Evolutionary conservation across 1,140 invertebrate genomes (phyloP), one percentile per base, ranked within the genome.

Genomic region (Cylas formicarius): DNA sequence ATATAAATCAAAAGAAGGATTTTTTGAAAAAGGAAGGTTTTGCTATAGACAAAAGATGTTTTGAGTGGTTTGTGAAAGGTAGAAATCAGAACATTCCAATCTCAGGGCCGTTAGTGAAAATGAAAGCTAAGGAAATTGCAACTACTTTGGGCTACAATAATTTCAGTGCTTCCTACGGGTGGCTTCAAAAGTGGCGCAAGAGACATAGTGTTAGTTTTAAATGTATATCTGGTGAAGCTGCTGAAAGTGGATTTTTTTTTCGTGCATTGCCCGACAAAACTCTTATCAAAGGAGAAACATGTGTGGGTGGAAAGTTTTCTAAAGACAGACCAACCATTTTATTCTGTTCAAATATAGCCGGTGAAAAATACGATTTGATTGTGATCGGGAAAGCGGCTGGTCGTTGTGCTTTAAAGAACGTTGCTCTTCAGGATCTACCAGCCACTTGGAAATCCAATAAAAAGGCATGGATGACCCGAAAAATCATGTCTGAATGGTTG

Each of bases 271-370:
- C 42, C 9, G 34, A 54, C 24, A 55, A 55, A 53, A 52, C 49
- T 14, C 31, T 51, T 0, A 28, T 52, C 22, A 38, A 43, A 39
- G 11, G 18, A 9, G 17, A 44, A 35, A 52, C 42, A 28, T 69
- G 62, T 52, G 42, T 37, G 8, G 60, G 62, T 44, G 62, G 64
- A 36, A 70, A 72, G 53, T 28, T 61, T 33, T 60, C 53, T 6
- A 72, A 73, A 55, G 61, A 65, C 33, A 56, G 35, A 57, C 24
- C 71, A 0, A 72, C 67, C 10, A 57, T 71, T 28, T 45, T 72
- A 36, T 55, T 70, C 18, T 61, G 54, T 35, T 47, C 57, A 13
- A 71, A 70, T 45, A 55, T 52, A 42, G 35, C 28, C 11, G 61
- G 53, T 9, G 67, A 71, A 55, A 58, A 67, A 35, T 34, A 37